Conservation (phyloP, 2,797 vertebrate genomes). For the Trichosurus vulpecula region DNA sequence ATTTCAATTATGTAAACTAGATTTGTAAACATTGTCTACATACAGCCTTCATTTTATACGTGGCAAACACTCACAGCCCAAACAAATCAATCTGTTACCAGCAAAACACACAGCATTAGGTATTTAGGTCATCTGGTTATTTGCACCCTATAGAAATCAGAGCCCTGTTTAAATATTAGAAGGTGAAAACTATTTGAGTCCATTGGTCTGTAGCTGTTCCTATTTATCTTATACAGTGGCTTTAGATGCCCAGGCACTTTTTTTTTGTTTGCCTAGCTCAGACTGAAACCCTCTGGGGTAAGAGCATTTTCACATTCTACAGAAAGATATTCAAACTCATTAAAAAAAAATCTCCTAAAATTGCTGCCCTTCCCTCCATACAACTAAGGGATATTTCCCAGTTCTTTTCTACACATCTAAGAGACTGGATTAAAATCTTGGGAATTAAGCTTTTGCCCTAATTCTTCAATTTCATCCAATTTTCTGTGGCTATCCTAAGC, state of each 20-base stretch:
- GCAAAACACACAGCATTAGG: not conserved
- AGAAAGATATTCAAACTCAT: constrained; percentile 26
- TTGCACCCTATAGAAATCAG: not conserved
- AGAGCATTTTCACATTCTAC: constrained; percentile 37
- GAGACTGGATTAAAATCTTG: constrained; percentile 40
- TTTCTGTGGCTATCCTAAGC: constrained; percentile 50
- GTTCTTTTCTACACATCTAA: constrained; percentile 15
- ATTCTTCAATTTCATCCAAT: constrained; percentile 53
- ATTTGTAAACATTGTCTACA: constrained; percentile 24
- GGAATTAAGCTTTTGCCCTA: constrained; percentile 40
- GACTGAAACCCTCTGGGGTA: not conserved
- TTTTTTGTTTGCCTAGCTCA: constrained; percentile 31
- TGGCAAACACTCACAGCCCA: not conserved
- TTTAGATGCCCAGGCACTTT: constrained; percentile 9
- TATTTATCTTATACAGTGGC: not conserved
- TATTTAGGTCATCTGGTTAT: not conserved
- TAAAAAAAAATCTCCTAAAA: not conserved
- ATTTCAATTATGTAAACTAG: constrained; percentile 4
- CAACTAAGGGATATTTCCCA: constrained; percentile 12
- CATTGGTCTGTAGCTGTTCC: not conserved
- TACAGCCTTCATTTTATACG: not conserved
- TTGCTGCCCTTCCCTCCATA: constrained; percentile 4
- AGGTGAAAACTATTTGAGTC: not conserved
- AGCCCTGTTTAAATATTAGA: not conserved
- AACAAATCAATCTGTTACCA: not conserved